Evolutionary conservation across 2,888 invertebrate species (phyloP).

Genomic region (Lepidochitona cinerea): DNA sequence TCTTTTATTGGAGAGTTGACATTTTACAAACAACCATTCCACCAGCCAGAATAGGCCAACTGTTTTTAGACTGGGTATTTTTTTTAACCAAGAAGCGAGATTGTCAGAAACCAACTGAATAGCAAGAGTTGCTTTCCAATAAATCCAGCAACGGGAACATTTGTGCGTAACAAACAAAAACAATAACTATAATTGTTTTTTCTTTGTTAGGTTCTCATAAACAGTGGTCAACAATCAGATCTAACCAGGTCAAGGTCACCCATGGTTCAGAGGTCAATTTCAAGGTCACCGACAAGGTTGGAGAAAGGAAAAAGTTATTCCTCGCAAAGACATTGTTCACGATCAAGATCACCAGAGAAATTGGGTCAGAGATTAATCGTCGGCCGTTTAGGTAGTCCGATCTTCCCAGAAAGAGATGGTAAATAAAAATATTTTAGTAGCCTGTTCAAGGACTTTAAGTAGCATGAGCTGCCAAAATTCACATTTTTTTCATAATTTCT

Average conservation of each 20-base stretch:
- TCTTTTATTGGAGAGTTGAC: no score
- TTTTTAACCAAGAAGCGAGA: no score
- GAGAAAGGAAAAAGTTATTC: constrained; percentile 40
- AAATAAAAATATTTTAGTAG: no score
- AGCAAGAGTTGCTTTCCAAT: background rate
- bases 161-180: no score
- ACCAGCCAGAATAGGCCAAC: no score
- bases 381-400: constrained; percentile 43
- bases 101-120: no score
- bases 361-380: no score
- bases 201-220: background rate
- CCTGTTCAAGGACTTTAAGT: no score
- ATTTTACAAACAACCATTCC: no score
- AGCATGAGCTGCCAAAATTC: no score
- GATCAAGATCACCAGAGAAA: constrained; percentile 49
- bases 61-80: no score
- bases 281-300: constrained; percentile 40
- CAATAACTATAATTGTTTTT: background rate
- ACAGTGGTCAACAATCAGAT: background rate
- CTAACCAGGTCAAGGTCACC: background rate
- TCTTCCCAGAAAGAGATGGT: constrained; percentile 51
- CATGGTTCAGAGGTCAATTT: constrained; percentile 24
- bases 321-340: constrained; percentile 50
- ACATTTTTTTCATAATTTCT: no score
- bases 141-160: constrained; percentile 27